These are phyloP conservation scores for Ips nitidus DNA, from an alignment of 1,140 invertebrate genomes.

Conservation along the genomic window DNA sequence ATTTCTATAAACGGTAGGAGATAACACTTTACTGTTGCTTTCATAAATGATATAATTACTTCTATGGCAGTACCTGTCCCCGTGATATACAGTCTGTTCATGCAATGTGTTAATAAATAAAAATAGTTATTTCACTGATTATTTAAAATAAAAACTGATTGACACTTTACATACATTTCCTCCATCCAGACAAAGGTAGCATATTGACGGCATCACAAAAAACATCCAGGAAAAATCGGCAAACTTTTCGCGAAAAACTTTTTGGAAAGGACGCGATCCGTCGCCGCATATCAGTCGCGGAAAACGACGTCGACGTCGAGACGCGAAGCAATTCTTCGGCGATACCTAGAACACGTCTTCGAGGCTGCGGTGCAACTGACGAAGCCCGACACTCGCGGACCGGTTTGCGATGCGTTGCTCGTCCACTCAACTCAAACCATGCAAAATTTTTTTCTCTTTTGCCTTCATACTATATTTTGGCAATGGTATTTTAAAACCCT, in stretches of 20 bases:
- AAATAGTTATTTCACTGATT: too few species aligned
- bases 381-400: slow-evolving; percentile 13
- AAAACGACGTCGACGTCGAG: slow-evolving; percentile 18
- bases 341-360: slow-evolving; percentile 21
- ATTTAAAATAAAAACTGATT: too few species aligned
- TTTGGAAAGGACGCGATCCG: slow-evolving; percentile 8
- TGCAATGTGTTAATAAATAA: too few species aligned
- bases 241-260: slow-evolving; percentile 15
- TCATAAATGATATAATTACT: too few species aligned
- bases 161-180: slow-evolving; percentile 25
- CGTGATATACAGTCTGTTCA: too few species aligned
- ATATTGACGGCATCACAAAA: slow-evolving; percentile 12
- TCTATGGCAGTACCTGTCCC: too few species aligned
- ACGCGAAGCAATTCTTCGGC: slow-evolving; percentile 24
- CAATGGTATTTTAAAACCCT: too few species aligned
- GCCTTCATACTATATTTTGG: slow-evolving; percentile 14
- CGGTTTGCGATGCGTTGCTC: slow-evolving; percentile 19
- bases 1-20: too few species aligned
- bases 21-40: too few species aligned
- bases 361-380: slow-evolving; percentile 27
- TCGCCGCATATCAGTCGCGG: slow-evolving; percentile 12
- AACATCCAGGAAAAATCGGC: slow-evolving; percentile 19
- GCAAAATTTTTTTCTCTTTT: slow-evolving; percentile 22
- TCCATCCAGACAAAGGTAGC: background rate
- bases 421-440: slow-evolving; percentile 3